Conservation (phyloP, 1,140 invertebrate species). For the Pararge aegeria region DNA sequence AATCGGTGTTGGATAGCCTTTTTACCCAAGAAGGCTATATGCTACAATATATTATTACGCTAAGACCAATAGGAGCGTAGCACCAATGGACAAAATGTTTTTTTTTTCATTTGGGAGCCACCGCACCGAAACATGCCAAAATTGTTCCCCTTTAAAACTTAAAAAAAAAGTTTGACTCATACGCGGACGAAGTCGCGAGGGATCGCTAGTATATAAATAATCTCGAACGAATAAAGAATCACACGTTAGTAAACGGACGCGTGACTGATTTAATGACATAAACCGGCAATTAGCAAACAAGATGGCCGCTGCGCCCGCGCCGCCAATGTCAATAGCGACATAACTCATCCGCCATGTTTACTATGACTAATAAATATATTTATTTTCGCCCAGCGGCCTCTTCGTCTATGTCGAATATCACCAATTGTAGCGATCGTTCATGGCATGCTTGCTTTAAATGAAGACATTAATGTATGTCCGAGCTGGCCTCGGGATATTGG, state of each 20-base stretch:
- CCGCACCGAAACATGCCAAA: too few species aligned
- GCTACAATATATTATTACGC: too few species aligned
- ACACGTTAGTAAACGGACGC: background rate
- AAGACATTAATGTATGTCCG: conserved; percentile 8
- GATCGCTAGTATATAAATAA: too few species aligned
- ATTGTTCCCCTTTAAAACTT: too few species aligned
- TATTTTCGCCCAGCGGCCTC: conserved; percentile 7
- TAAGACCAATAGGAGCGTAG: too few species aligned
- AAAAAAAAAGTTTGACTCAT: too few species aligned
- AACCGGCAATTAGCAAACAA: conserved; percentile 59
- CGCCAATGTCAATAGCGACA: conserved; percentile 55
- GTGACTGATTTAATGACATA: conserved; percentile 65
- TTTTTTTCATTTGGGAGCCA: too few species aligned
- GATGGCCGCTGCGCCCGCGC: conserved; percentile 59
- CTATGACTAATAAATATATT: conserved; percentile 34
- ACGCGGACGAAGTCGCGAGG: too few species aligned
- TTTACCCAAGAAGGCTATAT: too few species aligned
- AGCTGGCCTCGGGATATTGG: background rate
- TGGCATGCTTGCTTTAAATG: conserved; percentile 2
- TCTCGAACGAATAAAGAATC: background rate
- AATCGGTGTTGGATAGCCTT: too few species aligned
- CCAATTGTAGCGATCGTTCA: background rate
- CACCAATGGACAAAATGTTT: too few species aligned
- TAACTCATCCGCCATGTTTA: conserved; percentile 68
- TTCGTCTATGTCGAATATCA: conserved; percentile 7